Evolutionary conservation across 2,888 invertebrate species (phyloP).

Genomic region (Heliconius sara): DNA sequence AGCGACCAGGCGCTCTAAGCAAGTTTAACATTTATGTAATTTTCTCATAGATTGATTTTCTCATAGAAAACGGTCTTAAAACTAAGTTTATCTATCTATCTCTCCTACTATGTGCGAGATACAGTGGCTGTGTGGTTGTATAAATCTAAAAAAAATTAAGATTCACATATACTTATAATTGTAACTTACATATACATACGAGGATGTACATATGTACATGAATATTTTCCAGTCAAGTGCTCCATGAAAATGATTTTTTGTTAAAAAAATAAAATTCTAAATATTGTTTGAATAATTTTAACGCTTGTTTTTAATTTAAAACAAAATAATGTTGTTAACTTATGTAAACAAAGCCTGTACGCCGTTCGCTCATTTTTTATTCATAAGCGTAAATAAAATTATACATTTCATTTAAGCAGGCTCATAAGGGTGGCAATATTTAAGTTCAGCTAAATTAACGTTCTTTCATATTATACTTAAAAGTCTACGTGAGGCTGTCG

Average conservation of each 20-base stretch:
- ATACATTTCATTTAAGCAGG: slow-evolving; percentile 34
- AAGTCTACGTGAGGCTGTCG: background rate
- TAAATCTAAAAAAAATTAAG: too few species aligned
- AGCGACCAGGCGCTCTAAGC: too few species aligned
- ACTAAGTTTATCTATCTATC: too few species aligned
- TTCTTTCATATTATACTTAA: background rate
- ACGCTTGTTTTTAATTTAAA: slow-evolving; percentile 24
- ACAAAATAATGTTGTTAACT: slow-evolving; percentile 28
- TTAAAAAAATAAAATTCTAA: background rate
- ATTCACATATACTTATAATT: too few species aligned
- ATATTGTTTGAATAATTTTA: slow-evolving; percentile 22
- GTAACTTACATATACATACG: too few species aligned
- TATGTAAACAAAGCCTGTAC: slow-evolving; percentile 22
- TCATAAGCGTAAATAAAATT: slow-evolving; percentile 44
- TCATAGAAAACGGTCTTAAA: too few species aligned
- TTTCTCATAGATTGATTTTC: too few species aligned
- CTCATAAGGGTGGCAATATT: slow-evolving; percentile 25
- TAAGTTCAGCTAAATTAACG: slow-evolving; percentile 4
- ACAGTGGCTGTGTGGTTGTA: too few species aligned
- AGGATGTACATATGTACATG: background rate
- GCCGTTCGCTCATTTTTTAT: slow-evolving; percentile 40
- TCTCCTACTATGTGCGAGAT: too few species aligned
- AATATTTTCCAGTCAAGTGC: background rate
- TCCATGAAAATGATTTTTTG: background rate
- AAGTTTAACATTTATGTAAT: too few species aligned